Conservation (phyloP, 2,797 vertebrate genomes). For the Sus cebifrons region DNA sequence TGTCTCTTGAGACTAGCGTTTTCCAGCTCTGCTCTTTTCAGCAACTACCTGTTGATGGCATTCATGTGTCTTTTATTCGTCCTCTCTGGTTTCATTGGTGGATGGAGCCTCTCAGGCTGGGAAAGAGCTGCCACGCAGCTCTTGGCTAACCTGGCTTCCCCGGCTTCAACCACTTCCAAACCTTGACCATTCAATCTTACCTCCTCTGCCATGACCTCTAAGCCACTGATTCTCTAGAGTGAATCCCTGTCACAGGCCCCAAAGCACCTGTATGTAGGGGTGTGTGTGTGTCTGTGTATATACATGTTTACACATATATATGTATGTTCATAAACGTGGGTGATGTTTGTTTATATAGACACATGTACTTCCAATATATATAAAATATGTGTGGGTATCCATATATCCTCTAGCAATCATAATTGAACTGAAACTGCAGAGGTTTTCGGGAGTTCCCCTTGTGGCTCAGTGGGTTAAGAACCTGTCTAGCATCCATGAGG, state of each 20-base stretch:
- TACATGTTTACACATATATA: neutral
- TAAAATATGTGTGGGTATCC: neutral
- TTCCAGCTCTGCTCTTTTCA: constrained; percentile 75
- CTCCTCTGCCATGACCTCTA: constrained; percentile 56
- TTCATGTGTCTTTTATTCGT: constrained; percentile 79
- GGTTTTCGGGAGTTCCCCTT: neutral
- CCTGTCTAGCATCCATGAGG: too few species aligned
- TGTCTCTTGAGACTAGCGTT: constrained; percentile 71
- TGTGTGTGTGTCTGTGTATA: accelerated
- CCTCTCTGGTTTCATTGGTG: constrained; percentile 75
- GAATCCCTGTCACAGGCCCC: constrained; percentile 76
- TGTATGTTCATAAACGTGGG: neutral
- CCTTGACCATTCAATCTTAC: neutral
- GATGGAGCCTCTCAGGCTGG: constrained; percentile 72
- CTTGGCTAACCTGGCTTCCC: neutral
- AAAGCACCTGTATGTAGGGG: neutral
- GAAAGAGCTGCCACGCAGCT: constrained; percentile 33
- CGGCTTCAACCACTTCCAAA: neutral
- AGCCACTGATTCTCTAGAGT: constrained; percentile 76
- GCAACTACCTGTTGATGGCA: constrained; percentile 64
- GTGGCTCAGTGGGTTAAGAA: too few species aligned
- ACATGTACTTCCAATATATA: neutral
- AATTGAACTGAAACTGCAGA: neutral
- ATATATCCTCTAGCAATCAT: neutral
- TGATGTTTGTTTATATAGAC: neutral